Conservation (phyloP, 2,888 invertebrate genomes). For the Nysson spinosus region DNA sequence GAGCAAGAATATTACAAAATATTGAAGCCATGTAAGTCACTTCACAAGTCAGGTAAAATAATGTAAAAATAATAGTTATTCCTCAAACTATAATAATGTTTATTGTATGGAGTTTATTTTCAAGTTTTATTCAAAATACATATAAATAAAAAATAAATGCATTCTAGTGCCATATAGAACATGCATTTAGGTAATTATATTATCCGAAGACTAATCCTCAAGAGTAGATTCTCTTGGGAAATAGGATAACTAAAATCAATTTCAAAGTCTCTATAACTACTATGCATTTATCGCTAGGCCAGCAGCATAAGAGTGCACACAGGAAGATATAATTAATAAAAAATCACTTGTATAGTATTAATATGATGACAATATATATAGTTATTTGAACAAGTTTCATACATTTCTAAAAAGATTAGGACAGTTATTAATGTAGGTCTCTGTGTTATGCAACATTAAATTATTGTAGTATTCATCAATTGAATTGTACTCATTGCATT, state of each 20-base stretch:
- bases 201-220: slow-evolving; percentile 18
- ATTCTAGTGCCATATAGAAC: slow-evolving; percentile 66
- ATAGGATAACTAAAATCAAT: slow-evolving; percentile 60
- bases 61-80: no score
- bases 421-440: no score
- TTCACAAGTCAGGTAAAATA: no score
- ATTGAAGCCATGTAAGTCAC: no score
- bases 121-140: slow-evolving; percentile 69
- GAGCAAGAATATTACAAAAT: no score
- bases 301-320: slow-evolving; percentile 47
- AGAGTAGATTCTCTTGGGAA: slow-evolving; percentile 27
- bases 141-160: slow-evolving; percentile 73
- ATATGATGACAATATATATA: not conserved
- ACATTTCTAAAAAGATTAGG: no score
- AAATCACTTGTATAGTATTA: slow-evolving; percentile 5
- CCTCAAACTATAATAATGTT: slow-evolving; percentile 14
- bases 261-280: slow-evolving; percentile 31
- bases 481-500: slow-evolving; percentile 1
- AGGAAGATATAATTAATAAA: slow-evolving; percentile 18
- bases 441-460: not conserved
- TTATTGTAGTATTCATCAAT: not conserved
- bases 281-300: slow-evolving; percentile 3
- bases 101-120: slow-evolving; percentile 64
- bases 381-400: slow-evolving; percentile 1
- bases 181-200: slow-evolving; percentile 56